These are phyloP conservation scores for Aphodius sticticus DNA, from an alignment of 2,888 invertebrate genomes.

Conservation along the genomic window DNA sequence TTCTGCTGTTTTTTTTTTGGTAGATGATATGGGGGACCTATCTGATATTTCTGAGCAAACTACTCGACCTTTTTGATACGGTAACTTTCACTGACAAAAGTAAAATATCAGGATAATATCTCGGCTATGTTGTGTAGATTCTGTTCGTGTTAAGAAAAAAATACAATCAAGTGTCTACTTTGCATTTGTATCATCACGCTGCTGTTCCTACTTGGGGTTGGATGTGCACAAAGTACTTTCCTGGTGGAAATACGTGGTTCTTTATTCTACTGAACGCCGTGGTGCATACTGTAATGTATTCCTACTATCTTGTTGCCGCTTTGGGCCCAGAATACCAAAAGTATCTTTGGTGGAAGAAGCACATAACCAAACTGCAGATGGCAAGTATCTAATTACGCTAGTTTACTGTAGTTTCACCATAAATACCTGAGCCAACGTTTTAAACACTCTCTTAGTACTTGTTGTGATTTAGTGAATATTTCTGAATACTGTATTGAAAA, in stretches of 20 bases:
- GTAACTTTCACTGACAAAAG: background rate
- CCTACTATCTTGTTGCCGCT: conserved; percentile 81
- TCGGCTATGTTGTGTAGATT: conserved; percentile 59
- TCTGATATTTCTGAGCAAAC: background rate
- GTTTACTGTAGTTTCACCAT: background rate
- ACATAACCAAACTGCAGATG: conserved; percentile 85
- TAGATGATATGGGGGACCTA: background rate
- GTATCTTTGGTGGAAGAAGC: conserved; percentile 77
- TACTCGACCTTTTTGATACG: conserved; percentile 35
- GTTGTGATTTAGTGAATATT: no score
- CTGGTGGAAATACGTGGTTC: background rate
- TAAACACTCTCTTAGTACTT: no score
- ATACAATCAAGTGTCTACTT: conserved; percentile 80
- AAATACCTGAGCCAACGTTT: background rate
- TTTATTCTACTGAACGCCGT: conserved; percentile 67
- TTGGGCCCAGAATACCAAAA: conserved; percentile 73
- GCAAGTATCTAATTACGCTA: conserved; percentile 57
- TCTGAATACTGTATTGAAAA: no score
- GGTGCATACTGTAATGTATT: conserved; percentile 85
- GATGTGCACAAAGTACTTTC: conserved; percentile 55
- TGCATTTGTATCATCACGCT: conserved; percentile 89
- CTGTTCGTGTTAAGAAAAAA: conserved; percentile 89
- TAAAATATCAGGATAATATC: conserved; percentile 4
- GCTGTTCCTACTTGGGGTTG: conserved; percentile 68
- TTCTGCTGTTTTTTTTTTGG: background rate